A percentile compares a stretch with the other conserved stretches of the same genome.
Conservation (phyloP, 2,113 vertebrate species). For the Corythaeola cristata region DNA sequence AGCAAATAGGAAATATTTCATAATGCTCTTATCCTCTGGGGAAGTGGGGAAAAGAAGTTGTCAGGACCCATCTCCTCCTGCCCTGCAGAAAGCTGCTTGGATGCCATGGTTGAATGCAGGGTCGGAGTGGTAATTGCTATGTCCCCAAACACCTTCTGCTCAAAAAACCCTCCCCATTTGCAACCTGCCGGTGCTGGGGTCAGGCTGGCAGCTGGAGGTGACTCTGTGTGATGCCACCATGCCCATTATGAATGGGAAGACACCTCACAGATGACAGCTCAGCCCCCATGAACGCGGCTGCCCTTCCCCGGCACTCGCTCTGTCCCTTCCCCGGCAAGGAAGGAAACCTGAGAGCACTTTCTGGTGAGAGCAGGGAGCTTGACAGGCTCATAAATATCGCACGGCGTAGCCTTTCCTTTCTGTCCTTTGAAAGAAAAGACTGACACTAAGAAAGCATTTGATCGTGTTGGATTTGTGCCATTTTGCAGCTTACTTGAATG, state of each 20-base stretch:
- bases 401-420: neutral
- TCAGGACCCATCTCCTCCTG: neutral
- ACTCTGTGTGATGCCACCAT: neutral
- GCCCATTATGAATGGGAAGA: rapidly evolving
- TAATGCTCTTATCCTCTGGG: neutral
- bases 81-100: neutral
- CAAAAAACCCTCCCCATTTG: neutral
- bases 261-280: neutral
- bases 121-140: neutral
- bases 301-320: neutral
- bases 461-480: constrained; percentile 44
- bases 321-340: neutral
- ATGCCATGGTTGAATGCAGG: neutral
- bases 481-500: constrained; percentile 25
- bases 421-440: constrained; percentile 46
- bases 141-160: neutral
- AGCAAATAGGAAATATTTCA: neutral
- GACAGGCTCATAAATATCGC: constrained; percentile 53
- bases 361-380: neutral
- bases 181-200: neutral
- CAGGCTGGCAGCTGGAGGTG: neutral
- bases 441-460: constrained; percentile 20
- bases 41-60: neutral
- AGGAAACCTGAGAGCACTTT: constrained; percentile 37
- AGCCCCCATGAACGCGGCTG: rapidly evolving